These are phyloP conservation scores for Sebastes fasciatus DNA, from an alignment of 2,113 vertebrate genomes.

Conservation along the genomic window DNA sequence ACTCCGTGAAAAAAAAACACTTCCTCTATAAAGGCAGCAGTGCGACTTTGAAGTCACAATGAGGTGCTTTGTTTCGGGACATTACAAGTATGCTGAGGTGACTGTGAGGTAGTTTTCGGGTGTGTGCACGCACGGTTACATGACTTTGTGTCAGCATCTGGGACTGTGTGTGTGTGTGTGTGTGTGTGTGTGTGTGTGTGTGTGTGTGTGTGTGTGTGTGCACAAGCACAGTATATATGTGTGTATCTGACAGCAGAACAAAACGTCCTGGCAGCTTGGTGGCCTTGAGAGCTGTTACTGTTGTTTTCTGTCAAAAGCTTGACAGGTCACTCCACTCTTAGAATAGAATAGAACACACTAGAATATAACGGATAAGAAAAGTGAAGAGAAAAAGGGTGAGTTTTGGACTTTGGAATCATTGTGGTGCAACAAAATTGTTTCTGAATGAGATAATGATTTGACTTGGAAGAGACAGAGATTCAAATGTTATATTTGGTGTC, in stretches of 20 bases:
- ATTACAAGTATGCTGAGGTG: constrained; percentile 34
- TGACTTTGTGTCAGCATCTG: constrained; percentile 29
- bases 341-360: constrained; percentile 19
- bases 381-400: not conserved
- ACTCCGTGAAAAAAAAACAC: not conserved
- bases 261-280: constrained; percentile 44
- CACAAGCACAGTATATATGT: not conserved
- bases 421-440: not conserved
- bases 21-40: not conserved
- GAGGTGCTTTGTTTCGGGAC: constrained; percentile 23
- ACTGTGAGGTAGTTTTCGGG: constrained; percentile 24
- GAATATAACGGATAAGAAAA: not conserved
- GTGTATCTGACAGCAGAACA: constrained; percentile 41
- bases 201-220: constrained; percentile 1
- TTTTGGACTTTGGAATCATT: not conserved
- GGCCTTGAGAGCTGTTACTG: constrained; percentile 40
- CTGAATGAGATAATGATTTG: not conserved
- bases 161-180: not conserved
- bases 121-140: not conserved
- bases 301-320: constrained; percentile 34
- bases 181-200: not conserved
- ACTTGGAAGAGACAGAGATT: not conserved
- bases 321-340: constrained; percentile 22
- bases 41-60: constrained; percentile 27
- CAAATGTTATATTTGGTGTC: not conserved